Evolutionary conservation across 2,797 vertebrate genomes (phyloP), one percentile per base, ranked within the genome.

Genomic region (Jordanella pulchra): DNA sequence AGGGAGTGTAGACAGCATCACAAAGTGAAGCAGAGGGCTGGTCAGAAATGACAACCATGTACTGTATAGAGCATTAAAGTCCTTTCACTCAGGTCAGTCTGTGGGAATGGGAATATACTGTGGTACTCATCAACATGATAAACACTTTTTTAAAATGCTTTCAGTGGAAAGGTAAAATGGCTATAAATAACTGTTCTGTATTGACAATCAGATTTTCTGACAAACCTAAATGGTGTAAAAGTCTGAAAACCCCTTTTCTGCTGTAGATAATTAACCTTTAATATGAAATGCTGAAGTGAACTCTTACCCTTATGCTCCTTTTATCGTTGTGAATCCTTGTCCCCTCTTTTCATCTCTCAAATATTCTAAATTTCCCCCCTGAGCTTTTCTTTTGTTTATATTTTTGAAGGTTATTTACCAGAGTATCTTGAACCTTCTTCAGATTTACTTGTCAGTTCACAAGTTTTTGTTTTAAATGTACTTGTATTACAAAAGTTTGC

Each of bases 1-100:
- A 90, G 89, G 92, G 90, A 87, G 91, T 77, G 72, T 84, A 77
- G 82, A 83, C 86, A 85, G 88, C 82, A 79, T 17, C 53, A 51
- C 74, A 15, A 27, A 1, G 27, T 25, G 21, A 32, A 21, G 32
- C 27, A 23, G 45, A 63, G 21, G 15, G 23, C 45, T 74, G 67
- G 42, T 27, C 17, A 30, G 17, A 35, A 39, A 28, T 17, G 17
- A 21, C 0, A 25, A 35, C 32, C 21, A 27, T 42, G 14, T 12
- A 54, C 7, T 54, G 25, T 6, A 12, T 25, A 69, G 10, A 7
- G n/a, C 11, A 32, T 51, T 3, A 51, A 51, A 0, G 13, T 21
- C 28, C 11, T 15, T 11, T 25, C 6, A 9, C 11, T 53, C 9
- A 11, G 50, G 3, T 23, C 23, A 51, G 50, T 51, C 21, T n/a